Evolutionary conservation across 1,140 invertebrate genomes (phyloP), one percentile per base, ranked within the genome.

Genomic region (Cheumatopsyche charites): DNA sequence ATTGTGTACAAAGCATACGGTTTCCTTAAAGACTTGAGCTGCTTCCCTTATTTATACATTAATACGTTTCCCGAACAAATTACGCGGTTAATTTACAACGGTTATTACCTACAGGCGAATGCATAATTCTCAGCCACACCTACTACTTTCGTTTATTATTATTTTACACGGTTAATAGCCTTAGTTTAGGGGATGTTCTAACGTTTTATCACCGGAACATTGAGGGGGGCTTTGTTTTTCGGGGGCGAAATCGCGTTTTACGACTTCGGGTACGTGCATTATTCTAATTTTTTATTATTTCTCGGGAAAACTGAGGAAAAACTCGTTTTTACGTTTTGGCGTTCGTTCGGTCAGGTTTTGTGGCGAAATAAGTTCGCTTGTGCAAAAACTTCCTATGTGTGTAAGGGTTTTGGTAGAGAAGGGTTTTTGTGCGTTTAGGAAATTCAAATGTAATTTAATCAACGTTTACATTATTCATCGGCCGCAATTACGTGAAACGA

Each of bases 11-110:
- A n/a, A n/a, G 49, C 15, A 21, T 1, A 19, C n/a, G 19, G 49
- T 52, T 15, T n/a, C 23, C 12, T 6, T 42, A 6, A 23, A n/a
- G 55, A 26, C 21, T 25, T 58, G 25, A 58, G 23, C 55, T n/a
- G 23, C 21, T 19, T 12, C 55, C 55, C n/a, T n/a, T 58, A 23
- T 58, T 58, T 58, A 58, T 47, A 47, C 25, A 58, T 58, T 58
- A n/a, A 25, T 58, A 58, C 55, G 21, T 58, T 58, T 58, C 55
- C 55, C 55, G 23, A 21, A 58, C 55, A 58, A 58, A 58, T 58
- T 58, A 58, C 23, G 25, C 21, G 55, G 55, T 58, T 58, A 58
- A 58, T 58, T 58, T 58, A 58, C 55, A 58, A 58, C 55, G 55
- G 55, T 58, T 58, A 58, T 58, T 58, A 58, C 55, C 19, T n/a